Evolutionary conservation across 2,888 invertebrate species (phyloP), one percentile per base, ranked within the genome.

Genomic region (Diloba caeruleocephala): DNA sequence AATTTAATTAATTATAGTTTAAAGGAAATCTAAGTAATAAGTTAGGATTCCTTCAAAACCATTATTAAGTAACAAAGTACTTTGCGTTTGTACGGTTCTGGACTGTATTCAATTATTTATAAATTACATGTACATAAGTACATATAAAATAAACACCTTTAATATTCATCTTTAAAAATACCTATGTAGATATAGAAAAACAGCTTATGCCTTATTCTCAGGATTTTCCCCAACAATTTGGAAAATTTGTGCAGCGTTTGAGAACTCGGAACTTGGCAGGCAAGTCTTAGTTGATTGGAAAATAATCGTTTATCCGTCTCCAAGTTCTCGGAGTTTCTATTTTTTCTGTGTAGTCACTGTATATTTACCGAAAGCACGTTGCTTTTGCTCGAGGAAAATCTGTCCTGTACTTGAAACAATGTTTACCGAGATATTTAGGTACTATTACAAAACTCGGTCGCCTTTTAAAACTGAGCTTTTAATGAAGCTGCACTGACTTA

Each of bases 341-440:
- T 62, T 68, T 68, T 51, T 41, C 63, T 52, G 63, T 56, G 45
- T 39, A 39, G 36, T 50, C 67, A 49, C 17, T 12, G 12, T 10
- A 15, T 3, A 26, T 46, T 52, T 48, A 33, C 21, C 25, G 51
- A 56, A 64, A 51, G n/a, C 1, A 12, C 23, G 1, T 15, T 66
- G 36, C 21, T 55, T 29, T 25, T 23, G n/a, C 9, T 7, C 9
- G 28, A 56, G 12, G 3, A 39, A 55, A 25, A 37, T 1, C n/a
- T 12, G 12, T 38, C 1, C n/a, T 29, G 8, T 12, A 28, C 8
- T 10, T 19, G 12, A 36, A 45, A 5, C 8, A 38, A 17, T 31
- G 28, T 63, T 46, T 39, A 39, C 39, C n/a, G n/a, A n/a, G n/a
- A n/a, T n/a, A n/a, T n/a, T n/a, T n/a, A n/a, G n/a, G n/a, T n/a